Conservation (phyloP, 2,888 invertebrate genomes). For the Rhingia campestris region DNA sequence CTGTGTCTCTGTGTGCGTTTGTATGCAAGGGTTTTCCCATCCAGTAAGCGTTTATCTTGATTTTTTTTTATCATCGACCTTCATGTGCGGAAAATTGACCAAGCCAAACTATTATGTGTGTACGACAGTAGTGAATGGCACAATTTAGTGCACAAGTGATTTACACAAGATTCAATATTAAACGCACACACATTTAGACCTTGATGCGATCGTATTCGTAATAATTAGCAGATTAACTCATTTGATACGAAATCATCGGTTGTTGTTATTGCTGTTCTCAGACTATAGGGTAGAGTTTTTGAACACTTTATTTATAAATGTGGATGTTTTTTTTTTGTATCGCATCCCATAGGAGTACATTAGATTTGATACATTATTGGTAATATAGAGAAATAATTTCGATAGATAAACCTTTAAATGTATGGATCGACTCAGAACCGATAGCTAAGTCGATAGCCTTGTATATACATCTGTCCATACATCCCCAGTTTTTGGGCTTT, state of each 20-base stretch:
- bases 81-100: slow-evolving; percentile 2
- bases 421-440: no score
- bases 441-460: no score
- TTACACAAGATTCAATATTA: slow-evolving; percentile 15
- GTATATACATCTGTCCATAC: no score
- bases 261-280: not conserved
- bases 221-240: slow-evolving; percentile 23
- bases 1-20: no score
- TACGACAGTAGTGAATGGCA: slow-evolving; percentile 9
- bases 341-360: no score
- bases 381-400: no score
- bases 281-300: not conserved
- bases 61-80: slow-evolving; percentile 15
- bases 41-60: not conserved
- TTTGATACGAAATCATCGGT: not conserved
- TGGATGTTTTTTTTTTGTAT: no score
- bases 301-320: no score
- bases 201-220: slow-evolving; percentile 32
- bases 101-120: not conserved
- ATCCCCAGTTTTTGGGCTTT: no score
- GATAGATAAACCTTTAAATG: no score
- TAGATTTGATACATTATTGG: no score
- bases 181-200: not conserved
- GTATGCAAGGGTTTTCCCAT: slow-evolving; percentile 2
- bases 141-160: slow-evolving; percentile 16